Base-by-base conservation (phyloP, 2,113 vertebrate genomes). In the Phylloscopus trochilus region DNA sequence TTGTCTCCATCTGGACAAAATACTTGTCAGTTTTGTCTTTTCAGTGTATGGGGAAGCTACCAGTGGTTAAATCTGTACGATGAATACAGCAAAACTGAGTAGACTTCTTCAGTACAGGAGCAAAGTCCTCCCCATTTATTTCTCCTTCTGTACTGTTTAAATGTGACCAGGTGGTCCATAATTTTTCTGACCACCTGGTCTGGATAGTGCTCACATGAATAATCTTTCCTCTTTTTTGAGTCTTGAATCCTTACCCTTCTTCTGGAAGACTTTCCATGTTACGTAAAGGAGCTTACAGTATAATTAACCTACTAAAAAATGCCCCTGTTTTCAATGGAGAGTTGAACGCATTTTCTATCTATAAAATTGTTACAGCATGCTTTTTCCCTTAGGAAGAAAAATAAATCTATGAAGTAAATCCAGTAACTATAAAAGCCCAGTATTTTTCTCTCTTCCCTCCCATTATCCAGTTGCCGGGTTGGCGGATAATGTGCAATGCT, bases 231-330 rank as follows among this genome's bases (percentile, higher is more conserved):
- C 43, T 85, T 90, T 94, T 94, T 73, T 7, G 3, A 43, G 60
- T 75, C 35, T 7, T 35, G 52, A 63, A 81, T 94, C 79, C 35
- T 83, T 90, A 66, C 12, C 30, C 37, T 83, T 66, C 87, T 94
- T 87, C 77, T 96, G 89, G 83, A 94, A 84, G 80, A 72, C 6
- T 92, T 95, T 70, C 89, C 73, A 15, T 89, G 44, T 96, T 94
- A 87, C 1, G 3, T 86, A 88, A 92, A 93, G 72, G 66, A 94
- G 47, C 28, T 83, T 78, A 87, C 80, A 18, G 88, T 95, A 78
- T 96, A 95, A 95, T 97, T 94, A 95, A 83, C 76, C 47, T 47
- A 6, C 56, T 49, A 62, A 94, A 95, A 96, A 91, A 69, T 39
- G n/a, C 11, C 27, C 33, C 66, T 94, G 66, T 93, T 94, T 95